Evolutionary conservation across 2,888 invertebrate species (phyloP).

Genomic region (Drosophila longiperda): DNA sequence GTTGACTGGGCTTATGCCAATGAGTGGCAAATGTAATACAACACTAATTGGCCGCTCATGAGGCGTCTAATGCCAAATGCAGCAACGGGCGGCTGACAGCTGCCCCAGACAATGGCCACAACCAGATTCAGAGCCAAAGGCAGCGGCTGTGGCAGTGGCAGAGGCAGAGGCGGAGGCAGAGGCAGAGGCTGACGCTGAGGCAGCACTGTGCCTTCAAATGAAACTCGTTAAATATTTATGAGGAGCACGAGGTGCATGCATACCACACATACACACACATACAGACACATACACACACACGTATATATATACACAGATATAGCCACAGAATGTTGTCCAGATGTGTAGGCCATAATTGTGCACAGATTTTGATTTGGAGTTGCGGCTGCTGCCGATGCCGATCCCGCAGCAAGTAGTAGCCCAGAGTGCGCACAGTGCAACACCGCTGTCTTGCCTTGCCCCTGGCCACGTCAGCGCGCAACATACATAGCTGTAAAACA

Average conservation of each 20-base stretch:
- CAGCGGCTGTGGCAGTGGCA: slow-evolving; percentile 17
- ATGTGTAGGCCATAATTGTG: slow-evolving; percentile 82
- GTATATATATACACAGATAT: not conserved
- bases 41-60: slow-evolving; percentile 79
- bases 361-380: slow-evolving; percentile 80
- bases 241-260: slow-evolving; percentile 78
- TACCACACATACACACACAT: slow-evolving; percentile 47
- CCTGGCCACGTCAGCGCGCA: slow-evolving; percentile 62
- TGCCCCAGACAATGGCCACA: slow-evolving; percentile 64
- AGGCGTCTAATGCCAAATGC: slow-evolving; percentile 74
- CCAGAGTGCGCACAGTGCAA: slow-evolving; percentile 19
- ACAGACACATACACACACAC: not conserved
- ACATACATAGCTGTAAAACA: slow-evolving; percentile 26
- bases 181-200: slow-evolving; percentile 11
- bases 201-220: slow-evolving; percentile 51
- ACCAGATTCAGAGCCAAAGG: slow-evolving; percentile 4
- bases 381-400: slow-evolving; percentile 37
- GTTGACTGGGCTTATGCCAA: slow-evolving; percentile 49
- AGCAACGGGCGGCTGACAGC: slow-evolving; percentile 36
- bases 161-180: slow-evolving; percentile 12
- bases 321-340: slow-evolving; percentile 63
- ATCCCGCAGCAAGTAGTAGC: slow-evolving; percentile 22
- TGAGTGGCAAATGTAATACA: slow-evolving; percentile 75
- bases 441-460: slow-evolving; percentile 65
- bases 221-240: slow-evolving; percentile 81